These are phyloP conservation scores for Homarus americanus DNA, from an alignment of 1,140 invertebrate genomes.

Conservation along the genomic window DNA sequence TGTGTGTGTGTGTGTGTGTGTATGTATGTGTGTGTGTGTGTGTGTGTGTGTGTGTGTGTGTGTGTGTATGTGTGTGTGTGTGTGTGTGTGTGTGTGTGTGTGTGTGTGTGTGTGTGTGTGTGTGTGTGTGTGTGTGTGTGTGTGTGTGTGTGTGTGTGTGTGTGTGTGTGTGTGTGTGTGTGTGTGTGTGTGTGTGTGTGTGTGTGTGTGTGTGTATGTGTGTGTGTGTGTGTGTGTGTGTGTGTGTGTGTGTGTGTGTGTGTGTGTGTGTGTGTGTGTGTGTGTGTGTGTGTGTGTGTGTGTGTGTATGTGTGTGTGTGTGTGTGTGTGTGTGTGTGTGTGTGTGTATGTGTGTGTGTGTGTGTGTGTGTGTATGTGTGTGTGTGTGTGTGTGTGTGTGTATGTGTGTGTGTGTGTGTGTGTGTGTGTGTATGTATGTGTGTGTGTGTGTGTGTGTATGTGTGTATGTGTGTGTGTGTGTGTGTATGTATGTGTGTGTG, in stretches of 20 bases:
- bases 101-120: slow-evolving; percentile 16
- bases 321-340: not conserved
- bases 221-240: not conserved
- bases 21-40: not conserved
- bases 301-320: no score
- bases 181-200: not conserved
- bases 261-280: not conserved
- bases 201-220: not conserved
- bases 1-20: slow-evolving; percentile 20
- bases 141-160: slow-evolving; percentile 2
- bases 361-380: no score
- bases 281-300: not conserved
- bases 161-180: not conserved
- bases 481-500: no score
- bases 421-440: slow-evolving; percentile 19
- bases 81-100: not conserved
- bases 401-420: slow-evolving; percentile 22
- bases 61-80: not conserved
- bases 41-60: not conserved
- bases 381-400: slow-evolving; percentile 19
- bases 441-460: slow-evolving; percentile 11
- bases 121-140: slow-evolving; percentile 15
- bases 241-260: not conserved
- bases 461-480: no score
- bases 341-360: slow-evolving; percentile 1